Evolutionary conservation across 2,797 vertebrate genomes (phyloP).

Genomic region (Acanthurus tractus): DNA sequence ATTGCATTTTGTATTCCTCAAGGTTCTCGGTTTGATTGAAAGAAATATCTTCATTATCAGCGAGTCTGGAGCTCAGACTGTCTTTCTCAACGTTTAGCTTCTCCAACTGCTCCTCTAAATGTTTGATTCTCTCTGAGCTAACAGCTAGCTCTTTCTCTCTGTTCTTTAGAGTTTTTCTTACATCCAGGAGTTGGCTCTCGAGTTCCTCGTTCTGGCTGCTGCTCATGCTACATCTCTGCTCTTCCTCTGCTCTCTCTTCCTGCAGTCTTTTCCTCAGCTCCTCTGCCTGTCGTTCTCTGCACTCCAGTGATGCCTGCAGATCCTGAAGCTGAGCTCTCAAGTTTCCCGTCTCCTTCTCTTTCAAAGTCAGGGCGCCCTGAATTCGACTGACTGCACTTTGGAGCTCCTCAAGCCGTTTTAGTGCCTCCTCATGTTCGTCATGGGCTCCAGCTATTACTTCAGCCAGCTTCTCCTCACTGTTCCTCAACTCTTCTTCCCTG

Average conservation of each 20-base stretch:
- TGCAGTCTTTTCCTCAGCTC: constrained; percentile 80
- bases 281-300: constrained; percentile 83
- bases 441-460: constrained; percentile 70
- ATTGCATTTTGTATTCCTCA: constrained; percentile 80
- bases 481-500: constrained; percentile 83
- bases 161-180: constrained; percentile 82
- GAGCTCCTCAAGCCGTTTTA: constrained; percentile 82
- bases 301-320: constrained; percentile 79
- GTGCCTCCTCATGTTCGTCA: constrained; percentile 78
- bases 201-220: constrained; percentile 69
- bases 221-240: constrained; percentile 60
- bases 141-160: constrained; percentile 84
- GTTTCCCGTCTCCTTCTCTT: constrained; percentile 87
- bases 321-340: constrained; percentile 88
- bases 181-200: constrained; percentile 74
- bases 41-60: constrained; percentile 69
- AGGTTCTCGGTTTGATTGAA: constrained; percentile 67
- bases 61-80: constrained; percentile 71
- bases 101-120: constrained; percentile 85
- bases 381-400: constrained; percentile 81
- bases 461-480: constrained; percentile 77
- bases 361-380: constrained; percentile 83
- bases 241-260: constrained; percentile 71
- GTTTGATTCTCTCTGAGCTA: constrained; percentile 84
- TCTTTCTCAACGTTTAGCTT: constrained; percentile 85